Evolutionary conservation across 2,113 vertebrate genomes (phyloP), one percentile per base, ranked within the genome.

Genomic region (Mormoops blainvillei): DNA sequence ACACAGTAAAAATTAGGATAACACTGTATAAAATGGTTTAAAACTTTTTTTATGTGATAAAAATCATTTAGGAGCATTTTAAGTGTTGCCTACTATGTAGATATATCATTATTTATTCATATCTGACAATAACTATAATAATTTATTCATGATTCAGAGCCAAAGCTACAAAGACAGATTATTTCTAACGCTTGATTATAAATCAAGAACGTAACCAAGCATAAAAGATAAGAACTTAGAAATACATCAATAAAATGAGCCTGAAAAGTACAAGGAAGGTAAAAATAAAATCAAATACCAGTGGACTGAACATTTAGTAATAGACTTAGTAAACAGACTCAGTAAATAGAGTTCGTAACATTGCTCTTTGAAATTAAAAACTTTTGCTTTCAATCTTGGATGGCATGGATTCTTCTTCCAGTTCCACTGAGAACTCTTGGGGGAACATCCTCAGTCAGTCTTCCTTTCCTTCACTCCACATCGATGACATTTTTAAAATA

Each of bases 101-200:
- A 19, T 96, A 56, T 83, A 76, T 67, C 74, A 77, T 70, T 26
- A 94, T 54, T 94, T 84, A 92, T 83, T 96, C 91, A 78, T 95
- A 14, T 10, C 52, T 41, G 26, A 80, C 20, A 48, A 73, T 80
- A 85, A 31, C n/a, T 84, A 63, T 70, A 81, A 81, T 77, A 78
- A 92, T 78, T 92, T 78, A 91, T 92, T 95, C 56, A 84, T 83
- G 28, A 74, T 87, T 90, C 50, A 80, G 48, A 96, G 43, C 12
- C 56, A 95, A 94, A 87, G 74, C 10, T 78, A n/a, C 56, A 93
- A 56, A 76, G 45, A 4, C 33, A 84, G 56, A 71, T 50, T 63
- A 86, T 83, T 93, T 65, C 61, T 94, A 80, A 67, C 74, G 15
- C 6, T 70, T 83, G 56, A 74, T 84, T 92, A 56, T 41, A 94